A percentile compares a stretch with the other conserved stretches of the same genome.
phyloP scores from a whole-genome alignment of 2,113 vertebrate species.

The Ibidorhyncha struthersii region DNA sequence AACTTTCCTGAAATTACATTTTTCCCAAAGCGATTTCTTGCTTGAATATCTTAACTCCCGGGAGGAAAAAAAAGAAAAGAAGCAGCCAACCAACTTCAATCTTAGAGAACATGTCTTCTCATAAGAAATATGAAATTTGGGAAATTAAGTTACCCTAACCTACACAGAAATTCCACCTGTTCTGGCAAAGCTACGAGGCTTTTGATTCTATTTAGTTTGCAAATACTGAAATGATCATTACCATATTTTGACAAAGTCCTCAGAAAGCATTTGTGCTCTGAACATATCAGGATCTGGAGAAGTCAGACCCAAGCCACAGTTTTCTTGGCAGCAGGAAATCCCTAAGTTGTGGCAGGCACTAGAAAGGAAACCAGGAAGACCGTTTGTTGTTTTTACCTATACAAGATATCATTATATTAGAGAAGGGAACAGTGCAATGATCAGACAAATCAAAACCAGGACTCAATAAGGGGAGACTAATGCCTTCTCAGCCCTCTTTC shows the following conservation, averaged over 20 bases:
- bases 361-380: neutral
- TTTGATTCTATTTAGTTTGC: neutral
- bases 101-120: neutral
- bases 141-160: neutral
- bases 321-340: neutral
- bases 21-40: neutral
- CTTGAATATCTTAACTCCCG: neutral
- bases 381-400: neutral
- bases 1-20: neutral
- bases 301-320: neutral
- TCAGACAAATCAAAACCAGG: neutral
- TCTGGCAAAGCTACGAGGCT: neutral
- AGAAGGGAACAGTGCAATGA: neutral
- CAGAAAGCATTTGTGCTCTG: neutral
- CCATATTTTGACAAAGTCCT: neutral
- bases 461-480: neutral
- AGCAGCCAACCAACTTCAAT: no score
- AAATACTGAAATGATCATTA: neutral
- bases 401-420: neutral
- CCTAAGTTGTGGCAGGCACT: neutral
- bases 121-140: neutral
- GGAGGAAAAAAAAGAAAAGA: neutral
- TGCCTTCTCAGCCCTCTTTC: neutral
- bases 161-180: neutral
- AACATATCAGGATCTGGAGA: neutral